These are phyloP conservation scores for Lucifuga dentata DNA, from an alignment of 2,113 vertebrate genomes.

Conservation along the genomic window DNA sequence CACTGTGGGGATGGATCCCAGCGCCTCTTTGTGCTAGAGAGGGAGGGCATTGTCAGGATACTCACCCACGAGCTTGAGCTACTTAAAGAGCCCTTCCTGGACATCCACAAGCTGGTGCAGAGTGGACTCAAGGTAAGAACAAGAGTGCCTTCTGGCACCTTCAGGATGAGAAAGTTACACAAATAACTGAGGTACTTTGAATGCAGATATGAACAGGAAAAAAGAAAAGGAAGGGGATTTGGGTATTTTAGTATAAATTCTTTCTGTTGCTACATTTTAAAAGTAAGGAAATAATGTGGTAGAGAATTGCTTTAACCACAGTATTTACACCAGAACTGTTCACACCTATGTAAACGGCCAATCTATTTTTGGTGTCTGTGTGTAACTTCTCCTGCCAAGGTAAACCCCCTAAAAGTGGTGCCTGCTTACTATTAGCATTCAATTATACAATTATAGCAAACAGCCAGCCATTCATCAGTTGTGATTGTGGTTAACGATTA, in stretches of 20 bases:
- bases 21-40: conserved; percentile 96
- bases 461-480: conserved; percentile 68
- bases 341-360: conserved; percentile 46
- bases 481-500: conserved; percentile 53
- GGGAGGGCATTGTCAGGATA: conserved; percentile 96
- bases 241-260: conserved; percentile 16
- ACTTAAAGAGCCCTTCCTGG: conserved; percentile 95
- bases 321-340: conserved; percentile 37
- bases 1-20: conserved; percentile 95
- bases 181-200: conserved; percentile 2
- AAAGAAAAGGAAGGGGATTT: conserved; percentile 17
- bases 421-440: conserved; percentile 56
- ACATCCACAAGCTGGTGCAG: conserved; percentile 99
- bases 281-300: neutral
- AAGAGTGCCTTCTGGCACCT: neutral
- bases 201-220: conserved; percentile 12
- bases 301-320: neutral
- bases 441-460: conserved; percentile 68
- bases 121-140: conserved; percentile 95
- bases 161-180: neutral
- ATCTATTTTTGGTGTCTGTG: conserved; percentile 16
- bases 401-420: conserved; percentile 54
- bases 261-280: conserved; percentile 11
- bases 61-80: conserved; percentile 90
- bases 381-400: conserved; percentile 48